These are phyloP conservation scores for Salvator merianae DNA, from an alignment of 2,113 vertebrate genomes.

Conservation along the genomic window DNA sequence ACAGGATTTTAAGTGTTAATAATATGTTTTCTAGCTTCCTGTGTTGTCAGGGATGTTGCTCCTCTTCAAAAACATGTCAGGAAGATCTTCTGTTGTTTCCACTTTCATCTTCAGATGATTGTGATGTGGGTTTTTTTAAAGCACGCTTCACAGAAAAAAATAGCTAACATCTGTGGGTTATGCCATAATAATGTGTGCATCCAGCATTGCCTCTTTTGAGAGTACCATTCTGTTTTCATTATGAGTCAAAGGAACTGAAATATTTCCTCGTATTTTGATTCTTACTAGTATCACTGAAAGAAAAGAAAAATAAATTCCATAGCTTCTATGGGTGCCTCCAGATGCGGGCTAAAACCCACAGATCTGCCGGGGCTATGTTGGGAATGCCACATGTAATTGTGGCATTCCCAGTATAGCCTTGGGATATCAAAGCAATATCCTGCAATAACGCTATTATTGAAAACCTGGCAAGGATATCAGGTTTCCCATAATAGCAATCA, in stretches of 20 bases:
- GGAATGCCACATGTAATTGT: too few relatives aligned
- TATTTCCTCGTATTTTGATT: neutral
- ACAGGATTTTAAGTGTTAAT: neutral
- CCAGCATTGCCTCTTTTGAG: neutral
- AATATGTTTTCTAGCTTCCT: constrained; percentile 23
- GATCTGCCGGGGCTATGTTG: too few relatives aligned
- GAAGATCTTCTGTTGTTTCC: constrained; percentile 9
- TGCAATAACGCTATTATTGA: too few relatives aligned
- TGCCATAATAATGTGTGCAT: neutral
- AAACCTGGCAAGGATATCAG: too few relatives aligned
- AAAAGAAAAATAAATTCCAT: constrained; percentile 1
- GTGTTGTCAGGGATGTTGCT: neutral
- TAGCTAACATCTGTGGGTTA: neutral
- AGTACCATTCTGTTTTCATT: constrained; percentile 16
- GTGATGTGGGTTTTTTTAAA: neutral
- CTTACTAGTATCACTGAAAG: neutral
- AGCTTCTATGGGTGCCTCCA: neutral
- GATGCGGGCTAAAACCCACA: too few relatives aligned
- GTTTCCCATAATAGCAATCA: too few relatives aligned
- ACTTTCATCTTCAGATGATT: constrained; percentile 4
- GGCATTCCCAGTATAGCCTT: too few relatives aligned
- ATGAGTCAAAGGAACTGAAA: neutral
- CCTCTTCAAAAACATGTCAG: constrained; percentile 10
- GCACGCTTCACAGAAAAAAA: constrained; percentile 41
- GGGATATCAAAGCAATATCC: too few relatives aligned